Evolutionary conservation across 1,140 invertebrate genomes (phyloP).

Genomic region (Zaprionus vittiger): DNA sequence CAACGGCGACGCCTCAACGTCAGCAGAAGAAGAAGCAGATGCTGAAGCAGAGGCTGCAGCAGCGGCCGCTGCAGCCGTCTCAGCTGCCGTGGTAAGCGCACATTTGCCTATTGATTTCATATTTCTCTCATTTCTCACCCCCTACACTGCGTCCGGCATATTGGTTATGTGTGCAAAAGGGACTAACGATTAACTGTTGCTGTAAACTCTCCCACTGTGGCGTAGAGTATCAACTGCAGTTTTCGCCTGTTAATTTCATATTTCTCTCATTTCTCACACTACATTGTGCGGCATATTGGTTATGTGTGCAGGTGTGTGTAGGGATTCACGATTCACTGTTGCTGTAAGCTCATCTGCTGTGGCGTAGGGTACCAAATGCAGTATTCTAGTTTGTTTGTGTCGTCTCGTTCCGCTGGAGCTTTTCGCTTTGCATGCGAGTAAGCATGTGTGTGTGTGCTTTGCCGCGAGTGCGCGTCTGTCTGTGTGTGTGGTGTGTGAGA

Average conservation of each 20-base stretch:
- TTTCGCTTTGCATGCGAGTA: constrained; percentile 31
- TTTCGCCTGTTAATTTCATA: constrained; percentile 47
- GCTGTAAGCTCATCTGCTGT: not conserved
- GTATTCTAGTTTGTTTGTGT: constrained; percentile 52
- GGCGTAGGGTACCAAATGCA: constrained; percentile 32
- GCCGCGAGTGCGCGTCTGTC: not conserved
- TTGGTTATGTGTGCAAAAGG: not conserved
- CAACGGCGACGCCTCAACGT: constrained; percentile 26
- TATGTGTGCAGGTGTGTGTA: not conserved
- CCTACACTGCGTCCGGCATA: not conserved
- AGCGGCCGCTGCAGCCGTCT: constrained; percentile 37
- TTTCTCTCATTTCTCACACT: constrained; percentile 30
- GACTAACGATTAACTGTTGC: not conserved
- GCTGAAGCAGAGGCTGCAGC: constrained; percentile 24
- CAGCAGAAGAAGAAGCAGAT: constrained; percentile 20
- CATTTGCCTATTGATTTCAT: constrained; percentile 43
- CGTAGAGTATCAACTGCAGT: constrained; percentile 33
- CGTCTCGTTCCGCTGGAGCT: constrained; percentile 36
- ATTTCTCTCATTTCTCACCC: constrained; percentile 28
- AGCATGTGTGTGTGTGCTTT: constrained; percentile 36
- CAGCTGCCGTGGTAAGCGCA: constrained; percentile 73
- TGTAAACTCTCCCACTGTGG: not conserved
- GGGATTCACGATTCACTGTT: not conserved
- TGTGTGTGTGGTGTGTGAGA: constrained; percentile 21
- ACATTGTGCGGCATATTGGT: not conserved